phyloP scores from a whole-genome alignment of 2,888 invertebrate genomes.

The Xestia rhomboidea region DNA sequence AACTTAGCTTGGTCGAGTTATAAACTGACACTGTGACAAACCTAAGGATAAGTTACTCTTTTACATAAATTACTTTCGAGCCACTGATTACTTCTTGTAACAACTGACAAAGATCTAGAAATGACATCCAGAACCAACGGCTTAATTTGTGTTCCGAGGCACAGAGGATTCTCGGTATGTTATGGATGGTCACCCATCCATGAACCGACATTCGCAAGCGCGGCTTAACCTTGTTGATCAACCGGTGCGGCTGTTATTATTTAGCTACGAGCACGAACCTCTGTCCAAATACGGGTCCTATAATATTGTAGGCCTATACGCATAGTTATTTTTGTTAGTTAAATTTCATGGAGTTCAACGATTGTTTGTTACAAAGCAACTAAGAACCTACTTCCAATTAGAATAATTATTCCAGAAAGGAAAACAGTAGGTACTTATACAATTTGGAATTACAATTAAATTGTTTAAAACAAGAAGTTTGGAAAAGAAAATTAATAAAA shows the following conservation, averaged over 20 bases:
- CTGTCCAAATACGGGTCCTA: neutral
- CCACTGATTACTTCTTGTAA: neutral
- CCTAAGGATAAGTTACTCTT: neutral
- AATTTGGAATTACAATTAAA: conserved; percentile 35
- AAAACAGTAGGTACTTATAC: conserved; percentile 11
- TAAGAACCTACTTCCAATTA: conserved; percentile 5
- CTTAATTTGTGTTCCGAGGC: neutral
- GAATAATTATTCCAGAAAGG: neutral
- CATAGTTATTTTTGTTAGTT: neutral
- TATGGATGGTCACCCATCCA: neutral
- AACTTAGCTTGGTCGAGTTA: no score
- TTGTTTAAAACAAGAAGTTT: conserved; percentile 44
- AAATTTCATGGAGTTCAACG: neutral
- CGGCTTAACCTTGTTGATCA: neutral
- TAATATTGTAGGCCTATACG: neutral
- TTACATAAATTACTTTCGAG: neutral
- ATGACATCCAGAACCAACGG: neutral
- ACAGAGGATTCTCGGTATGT: neutral
- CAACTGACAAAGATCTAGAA: neutral
- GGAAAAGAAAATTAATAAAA: conserved; percentile 49
- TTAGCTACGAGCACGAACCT: neutral
- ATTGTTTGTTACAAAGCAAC: neutral
- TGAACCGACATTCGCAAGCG: neutral
- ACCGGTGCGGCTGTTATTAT: neutral
- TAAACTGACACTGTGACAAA: no score